These are phyloP conservation scores for Ditylenchus weischeri DNA, from an alignment of 2,888 invertebrate genomes.

Conservation along the genomic window DNA sequence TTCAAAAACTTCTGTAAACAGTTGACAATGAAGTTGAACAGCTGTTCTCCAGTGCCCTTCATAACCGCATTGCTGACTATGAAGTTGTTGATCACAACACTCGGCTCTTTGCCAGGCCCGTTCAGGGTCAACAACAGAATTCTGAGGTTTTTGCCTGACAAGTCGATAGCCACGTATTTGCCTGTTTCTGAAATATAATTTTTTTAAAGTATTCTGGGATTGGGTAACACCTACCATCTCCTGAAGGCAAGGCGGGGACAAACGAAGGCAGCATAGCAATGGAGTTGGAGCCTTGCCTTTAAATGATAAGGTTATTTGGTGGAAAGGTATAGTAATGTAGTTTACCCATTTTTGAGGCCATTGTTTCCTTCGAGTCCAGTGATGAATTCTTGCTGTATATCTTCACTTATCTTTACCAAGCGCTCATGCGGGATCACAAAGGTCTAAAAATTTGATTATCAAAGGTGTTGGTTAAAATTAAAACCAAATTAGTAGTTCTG, in stretches of 20 bases:
- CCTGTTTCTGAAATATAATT: slow-evolving; percentile 48
- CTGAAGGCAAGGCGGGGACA: slow-evolving; percentile 58
- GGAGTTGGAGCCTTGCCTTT: slow-evolving; percentile 18
- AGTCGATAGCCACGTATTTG: slow-evolving; percentile 58
- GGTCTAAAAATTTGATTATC: not conserved
- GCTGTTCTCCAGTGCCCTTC: slow-evolving; percentile 59
- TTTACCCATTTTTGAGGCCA: slow-evolving; percentile 24
- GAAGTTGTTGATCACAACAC: slow-evolving; percentile 51
- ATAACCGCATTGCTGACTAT: slow-evolving; percentile 56
- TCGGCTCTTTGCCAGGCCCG: slow-evolving; percentile 43
- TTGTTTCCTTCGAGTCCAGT: slow-evolving; percentile 35
- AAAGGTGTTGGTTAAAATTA: too few relatives aligned
- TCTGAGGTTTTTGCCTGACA: slow-evolving; percentile 58
- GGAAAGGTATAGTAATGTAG: too few relatives aligned
- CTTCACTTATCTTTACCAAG: slow-evolving; percentile 48
- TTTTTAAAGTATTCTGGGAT: too few relatives aligned
- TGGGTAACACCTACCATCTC: slow-evolving; percentile 39
- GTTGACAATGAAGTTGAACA: slow-evolving; percentile 59
- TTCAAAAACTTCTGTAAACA: slow-evolving; percentile 56
- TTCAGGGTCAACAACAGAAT: slow-evolving; percentile 54
- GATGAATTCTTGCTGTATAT: slow-evolving; percentile 49
- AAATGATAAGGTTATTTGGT: slow-evolving; percentile 4
- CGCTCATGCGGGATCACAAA: slow-evolving; percentile 47
- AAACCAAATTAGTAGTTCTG: too few relatives aligned
- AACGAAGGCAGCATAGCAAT: slow-evolving; percentile 59